Conservation (phyloP, 2,888 invertebrate species). For the Sturmia bella region DNA sequence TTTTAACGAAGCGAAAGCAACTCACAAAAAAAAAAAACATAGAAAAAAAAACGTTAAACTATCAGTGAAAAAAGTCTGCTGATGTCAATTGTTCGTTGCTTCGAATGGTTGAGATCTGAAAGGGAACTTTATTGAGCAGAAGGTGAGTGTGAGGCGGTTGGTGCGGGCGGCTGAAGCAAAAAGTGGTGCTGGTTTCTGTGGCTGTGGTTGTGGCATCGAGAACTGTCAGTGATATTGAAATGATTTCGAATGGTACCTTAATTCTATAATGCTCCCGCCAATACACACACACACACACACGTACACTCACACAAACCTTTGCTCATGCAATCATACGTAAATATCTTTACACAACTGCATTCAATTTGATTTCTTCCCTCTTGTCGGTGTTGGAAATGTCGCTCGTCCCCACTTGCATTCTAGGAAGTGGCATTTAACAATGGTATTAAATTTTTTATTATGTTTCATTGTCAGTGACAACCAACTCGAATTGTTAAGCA, state of each 20-base stretch:
- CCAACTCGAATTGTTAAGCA: constrained; percentile 31
- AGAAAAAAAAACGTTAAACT: neutral
- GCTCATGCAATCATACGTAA: constrained; percentile 2
- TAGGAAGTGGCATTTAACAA: constrained; percentile 68
- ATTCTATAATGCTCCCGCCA: neutral
- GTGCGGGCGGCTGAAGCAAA: too few species aligned
- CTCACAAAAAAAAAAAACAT: neutral
- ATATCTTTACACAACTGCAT: constrained; percentile 29
- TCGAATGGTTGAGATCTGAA: constrained; percentile 20
- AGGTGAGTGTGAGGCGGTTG: constrained; percentile 11
- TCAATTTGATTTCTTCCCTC: neutral
- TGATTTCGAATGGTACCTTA: constrained; percentile 45
- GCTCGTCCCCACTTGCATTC: constrained; percentile 42
- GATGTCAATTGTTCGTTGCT: constrained; percentile 50
- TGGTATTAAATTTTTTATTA: constrained; percentile 71
- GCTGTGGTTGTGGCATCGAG: constrained; percentile 16
- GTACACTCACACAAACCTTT: neutral
- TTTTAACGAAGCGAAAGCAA: neutral
- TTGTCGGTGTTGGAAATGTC: constrained; percentile 12
- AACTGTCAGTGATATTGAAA: constrained; percentile 51
- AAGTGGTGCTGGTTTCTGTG: constrained; percentile 26
- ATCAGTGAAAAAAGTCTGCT: constrained; percentile 14
- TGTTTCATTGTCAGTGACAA: constrained; percentile 66
- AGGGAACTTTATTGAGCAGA: constrained; percentile 29
- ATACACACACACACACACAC: neutral